Evolutionary conservation across 2,113 vertebrate genomes (phyloP).

Genomic region (Oostethus manadensis): DNA sequence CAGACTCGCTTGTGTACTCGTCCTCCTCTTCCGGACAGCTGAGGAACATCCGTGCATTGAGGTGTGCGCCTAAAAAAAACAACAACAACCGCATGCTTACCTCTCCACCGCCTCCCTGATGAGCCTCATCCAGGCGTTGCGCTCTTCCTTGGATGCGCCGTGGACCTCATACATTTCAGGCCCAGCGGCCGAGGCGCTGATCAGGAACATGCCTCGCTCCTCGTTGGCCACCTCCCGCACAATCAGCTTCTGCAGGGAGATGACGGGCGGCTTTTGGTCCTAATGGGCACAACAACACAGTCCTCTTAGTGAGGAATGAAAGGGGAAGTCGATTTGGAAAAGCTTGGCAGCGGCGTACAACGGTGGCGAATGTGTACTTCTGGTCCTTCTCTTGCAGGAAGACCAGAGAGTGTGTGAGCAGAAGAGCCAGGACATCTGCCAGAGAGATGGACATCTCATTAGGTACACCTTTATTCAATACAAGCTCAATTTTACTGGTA

Average conservation of each 20-base stretch:
- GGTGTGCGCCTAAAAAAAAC: not conserved
- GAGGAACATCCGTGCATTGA: slow-evolving; percentile 8
- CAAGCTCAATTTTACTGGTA: too few species aligned
- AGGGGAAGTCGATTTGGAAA: not conserved
- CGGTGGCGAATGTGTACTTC: slow-evolving; percentile 87
- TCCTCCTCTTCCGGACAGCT: slow-evolving; percentile 90
- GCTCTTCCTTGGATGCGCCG: slow-evolving; percentile 84
- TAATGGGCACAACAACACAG: slow-evolving; percentile 34
- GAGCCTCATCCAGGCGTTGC: slow-evolving; percentile 90
- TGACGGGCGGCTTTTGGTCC: slow-evolving; percentile 95
- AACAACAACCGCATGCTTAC: slow-evolving; percentile 51
- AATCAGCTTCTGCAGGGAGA: slow-evolving; percentile 91
- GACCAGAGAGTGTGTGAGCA: slow-evolving; percentile 83
- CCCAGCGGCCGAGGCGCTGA: slow-evolving; percentile 86
- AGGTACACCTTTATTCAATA: too few species aligned
- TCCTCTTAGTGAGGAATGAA: not conserved
- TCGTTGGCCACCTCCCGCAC: slow-evolving; percentile 96
- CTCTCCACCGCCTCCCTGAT: slow-evolving; percentile 92
- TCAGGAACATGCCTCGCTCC: slow-evolving; percentile 93
- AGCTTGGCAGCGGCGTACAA: slow-evolving; percentile 74
- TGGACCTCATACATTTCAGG: slow-evolving; percentile 98
- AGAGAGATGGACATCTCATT: slow-evolving; percentile 6
- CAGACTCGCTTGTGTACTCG: slow-evolving; percentile 79
- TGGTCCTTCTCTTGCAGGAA: slow-evolving; percentile 95
- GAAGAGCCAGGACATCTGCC: slow-evolving; percentile 83